Base-by-base conservation (phyloP, 2,113 vertebrate species). In the Nipponia nippon region DNA sequence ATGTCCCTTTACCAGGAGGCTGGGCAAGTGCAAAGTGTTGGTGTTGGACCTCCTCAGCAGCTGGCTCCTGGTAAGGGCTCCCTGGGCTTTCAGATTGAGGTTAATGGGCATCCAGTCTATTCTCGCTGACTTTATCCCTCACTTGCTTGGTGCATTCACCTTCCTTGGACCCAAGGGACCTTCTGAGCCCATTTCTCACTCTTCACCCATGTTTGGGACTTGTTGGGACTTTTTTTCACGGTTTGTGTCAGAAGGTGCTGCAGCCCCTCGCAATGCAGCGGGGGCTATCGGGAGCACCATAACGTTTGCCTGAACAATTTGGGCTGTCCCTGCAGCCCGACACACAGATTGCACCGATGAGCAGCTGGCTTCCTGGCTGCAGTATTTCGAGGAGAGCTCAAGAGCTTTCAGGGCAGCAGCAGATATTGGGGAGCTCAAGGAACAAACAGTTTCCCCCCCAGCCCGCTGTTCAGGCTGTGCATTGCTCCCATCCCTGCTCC, bases 331-430 rank as follows among this genome's bases (percentile, higher is more conserved):
- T 83, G 42, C 36, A 83, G 52, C 65, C 50, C 11, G 0, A 2
- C 4, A 1, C 50, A 25, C 1, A 5, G 44, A 49, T 81, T 0
- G 1, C 3, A 4, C 58, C 5, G 7, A 32, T 2, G 5, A 63
- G 73, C 2, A 4, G 36, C 53, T 80, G 65, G 58, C 18, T 76
- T n/a, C 58, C 26, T 49, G 32, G 27, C 36, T 36, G 14, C 50
- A 46, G 16, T 30, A 19, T 44, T 71, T 70, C 1, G 1, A 36
- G 58, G 46, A 70, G 58, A 23, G 23, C 49, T 73, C 34, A 36
- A 58, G 73, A 70, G 58, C 62, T 93, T 5, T 2, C 21, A 40
- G 55, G 29, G 29, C 23, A 81, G 44, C 65, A 70, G n/a, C 30
- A 62, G 49, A 77, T 59, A 13, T 4, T 40, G 15, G 53, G 36